phyloP scores from a whole-genome alignment of 2,888 invertebrate species.

The Catocala sponsa region DNA sequence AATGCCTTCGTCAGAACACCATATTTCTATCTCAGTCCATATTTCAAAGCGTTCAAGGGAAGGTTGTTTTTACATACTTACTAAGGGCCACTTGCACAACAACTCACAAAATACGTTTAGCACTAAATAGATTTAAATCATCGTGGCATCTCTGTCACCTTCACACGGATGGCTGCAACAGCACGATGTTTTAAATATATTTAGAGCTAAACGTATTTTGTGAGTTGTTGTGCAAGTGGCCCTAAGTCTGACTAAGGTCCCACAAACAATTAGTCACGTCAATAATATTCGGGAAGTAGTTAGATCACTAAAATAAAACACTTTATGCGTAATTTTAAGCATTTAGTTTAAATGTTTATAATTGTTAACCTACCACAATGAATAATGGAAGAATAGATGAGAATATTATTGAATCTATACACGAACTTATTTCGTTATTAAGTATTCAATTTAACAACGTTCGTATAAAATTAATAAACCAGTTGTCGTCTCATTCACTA shows the following conservation, averaged over 20 bases:
- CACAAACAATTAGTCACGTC: conserved; percentile 39
- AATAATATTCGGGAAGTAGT: conserved; percentile 27
- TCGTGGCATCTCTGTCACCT: too few relatives aligned
- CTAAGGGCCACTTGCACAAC: too few relatives aligned
- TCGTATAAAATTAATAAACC: conserved; percentile 32
- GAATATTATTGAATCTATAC: conserved; percentile 7
- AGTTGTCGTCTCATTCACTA: conserved; percentile 37
- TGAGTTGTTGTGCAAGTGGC: too few relatives aligned
- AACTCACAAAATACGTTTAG: too few relatives aligned
- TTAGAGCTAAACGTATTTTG: too few relatives aligned
- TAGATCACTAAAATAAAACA: conserved; percentile 1
- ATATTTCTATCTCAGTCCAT: conserved; percentile 33
- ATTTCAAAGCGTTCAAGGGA: conserved; percentile 68
- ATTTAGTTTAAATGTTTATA: neutral
- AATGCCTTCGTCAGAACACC: conserved; percentile 6
- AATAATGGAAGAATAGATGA: too few relatives aligned
- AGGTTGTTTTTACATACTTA: conserved; percentile 60
- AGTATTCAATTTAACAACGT: conserved; percentile 34
- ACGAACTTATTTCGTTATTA: conserved; percentile 24
- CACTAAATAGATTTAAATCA: too few relatives aligned
- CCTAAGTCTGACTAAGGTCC: conserved; percentile 54
- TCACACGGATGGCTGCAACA: too few relatives aligned
- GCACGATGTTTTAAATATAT: too few relatives aligned
- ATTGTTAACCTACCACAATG: neutral
- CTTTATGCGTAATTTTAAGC: neutral